Percentiles rank a stretch among this genome's conserved stretches.
Conservation (phyloP, 2,797 vertebrate species). For the Cuniculus paca region DNA sequence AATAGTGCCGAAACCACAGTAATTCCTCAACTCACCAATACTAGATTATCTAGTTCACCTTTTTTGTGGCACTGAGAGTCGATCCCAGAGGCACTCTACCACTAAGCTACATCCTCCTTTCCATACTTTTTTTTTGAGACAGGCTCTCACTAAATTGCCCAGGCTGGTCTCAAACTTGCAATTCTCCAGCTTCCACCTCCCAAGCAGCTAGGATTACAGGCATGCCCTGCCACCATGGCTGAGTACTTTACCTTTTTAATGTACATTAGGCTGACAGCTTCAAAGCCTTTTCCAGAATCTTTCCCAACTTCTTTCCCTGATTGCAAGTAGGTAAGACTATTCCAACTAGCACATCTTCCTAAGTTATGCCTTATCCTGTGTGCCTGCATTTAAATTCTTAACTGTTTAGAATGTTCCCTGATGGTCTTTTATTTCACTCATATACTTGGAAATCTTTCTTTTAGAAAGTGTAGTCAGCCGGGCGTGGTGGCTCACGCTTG, state of each 20-base stretch:
- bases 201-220: neutral
- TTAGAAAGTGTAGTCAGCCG: neutral
- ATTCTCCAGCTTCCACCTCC: neutral
- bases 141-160: neutral
- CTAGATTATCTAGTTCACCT: neutral
- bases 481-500: too few relatives aligned
- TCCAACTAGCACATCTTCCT: slow-evolving; percentile 53
- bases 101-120: neutral
- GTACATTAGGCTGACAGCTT: slow-evolving; percentile 13
- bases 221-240: too few relatives aligned
- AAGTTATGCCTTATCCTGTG: slow-evolving; percentile 33
- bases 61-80: neutral
- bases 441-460: slow-evolving; percentile 58
- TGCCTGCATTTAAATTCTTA: neutral
- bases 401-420: slow-evolving; percentile 20
- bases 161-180: neutral
- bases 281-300: slow-evolving; percentile 58
- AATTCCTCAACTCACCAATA: slow-evolving; percentile 17
- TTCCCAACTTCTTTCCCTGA: slow-evolving; percentile 28
- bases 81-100: neutral
- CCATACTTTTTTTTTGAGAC: neutral
- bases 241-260: slow-evolving; percentile 16
- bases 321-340: neutral
- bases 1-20: slow-evolving; percentile 47
- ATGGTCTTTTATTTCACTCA: neutral